Evolutionary conservation across 2,113 vertebrate species (phyloP).

Genomic region (Gallinago undulata): DNA sequence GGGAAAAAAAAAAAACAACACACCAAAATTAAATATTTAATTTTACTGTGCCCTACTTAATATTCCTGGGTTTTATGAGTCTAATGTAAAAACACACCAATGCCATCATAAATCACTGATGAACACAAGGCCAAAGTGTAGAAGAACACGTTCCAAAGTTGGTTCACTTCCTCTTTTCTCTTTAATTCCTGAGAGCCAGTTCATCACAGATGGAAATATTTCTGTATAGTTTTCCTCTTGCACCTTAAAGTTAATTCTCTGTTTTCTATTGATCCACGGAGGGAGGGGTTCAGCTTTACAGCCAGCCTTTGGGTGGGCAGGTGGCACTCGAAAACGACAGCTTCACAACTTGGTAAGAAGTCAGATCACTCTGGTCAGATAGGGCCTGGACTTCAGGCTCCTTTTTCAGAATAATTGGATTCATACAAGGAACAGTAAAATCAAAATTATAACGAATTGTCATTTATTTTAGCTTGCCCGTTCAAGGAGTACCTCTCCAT

Average conservation of each 20-base stretch:
- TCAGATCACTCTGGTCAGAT: neutral
- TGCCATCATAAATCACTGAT: too few relatives aligned
- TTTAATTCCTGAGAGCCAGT: neutral
- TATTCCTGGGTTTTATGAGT: neutral
- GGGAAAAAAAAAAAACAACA: neutral
- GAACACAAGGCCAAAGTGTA: neutral
- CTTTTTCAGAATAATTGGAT: neutral
- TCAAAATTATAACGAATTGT: neutral
- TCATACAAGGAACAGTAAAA: neutral
- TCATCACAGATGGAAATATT: neutral
- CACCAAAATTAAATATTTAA: rapidly evolving
- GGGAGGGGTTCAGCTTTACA: neutral
- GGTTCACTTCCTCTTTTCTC: neutral
- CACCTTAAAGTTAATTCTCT: neutral
- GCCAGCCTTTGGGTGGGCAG: too few relatives aligned
- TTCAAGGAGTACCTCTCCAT: neutral
- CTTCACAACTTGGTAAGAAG: neutral
- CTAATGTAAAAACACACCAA: neutral
- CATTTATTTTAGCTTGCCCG: neutral
- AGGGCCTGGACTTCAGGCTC: neutral
- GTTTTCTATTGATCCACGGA: neutral
- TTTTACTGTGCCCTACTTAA: neutral
- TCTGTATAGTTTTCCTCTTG: neutral
- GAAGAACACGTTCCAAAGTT: neutral
- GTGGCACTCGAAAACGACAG: neutral